phyloP scores from a whole-genome alignment of 1,140 invertebrate species.

The Drosophila repletoides region DNA sequence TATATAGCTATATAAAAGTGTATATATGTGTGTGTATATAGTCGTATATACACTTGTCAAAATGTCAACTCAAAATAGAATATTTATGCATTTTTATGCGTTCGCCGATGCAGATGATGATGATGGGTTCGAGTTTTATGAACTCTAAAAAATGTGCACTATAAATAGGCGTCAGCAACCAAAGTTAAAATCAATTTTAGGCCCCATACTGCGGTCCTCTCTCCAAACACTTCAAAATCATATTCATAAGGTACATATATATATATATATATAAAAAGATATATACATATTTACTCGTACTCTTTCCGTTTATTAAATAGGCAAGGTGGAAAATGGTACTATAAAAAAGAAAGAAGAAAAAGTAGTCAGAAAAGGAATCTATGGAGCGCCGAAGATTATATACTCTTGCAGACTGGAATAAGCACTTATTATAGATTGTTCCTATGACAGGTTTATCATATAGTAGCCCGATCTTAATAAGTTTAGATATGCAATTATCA shows the following conservation, averaged over 20 bases:
- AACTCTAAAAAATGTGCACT: conserved; percentile 52
- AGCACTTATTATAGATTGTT: too few species aligned
- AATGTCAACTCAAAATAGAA: conserved; percentile 72
- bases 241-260: conserved; percentile 1
- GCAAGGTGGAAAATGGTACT: conserved; percentile 23
- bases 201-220: conserved; percentile 66
- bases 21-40: too few species aligned
- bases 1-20: too few species aligned
- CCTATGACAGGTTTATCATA: too few species aligned
- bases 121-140: conserved; percentile 53
- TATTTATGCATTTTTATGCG: conserved; percentile 70
- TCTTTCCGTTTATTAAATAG: too few species aligned
- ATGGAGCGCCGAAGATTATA: too few species aligned
- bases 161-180: conserved; percentile 60
- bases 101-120: neutral
- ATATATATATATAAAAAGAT: too few species aligned
- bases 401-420: too few species aligned
- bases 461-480: too few species aligned
- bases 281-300: too few species aligned
- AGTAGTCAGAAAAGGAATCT: too few species aligned
- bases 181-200: conserved; percentile 58
- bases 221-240: neutral
- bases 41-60: conserved; percentile 77
- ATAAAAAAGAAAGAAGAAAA: neutral
- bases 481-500: too few species aligned